Percentiles rank a stretch among this genome's conserved stretches.
Evolutionary conservation across 2,113 vertebrate species (phyloP).

Genomic region (Amia ocellicauda): DNA sequence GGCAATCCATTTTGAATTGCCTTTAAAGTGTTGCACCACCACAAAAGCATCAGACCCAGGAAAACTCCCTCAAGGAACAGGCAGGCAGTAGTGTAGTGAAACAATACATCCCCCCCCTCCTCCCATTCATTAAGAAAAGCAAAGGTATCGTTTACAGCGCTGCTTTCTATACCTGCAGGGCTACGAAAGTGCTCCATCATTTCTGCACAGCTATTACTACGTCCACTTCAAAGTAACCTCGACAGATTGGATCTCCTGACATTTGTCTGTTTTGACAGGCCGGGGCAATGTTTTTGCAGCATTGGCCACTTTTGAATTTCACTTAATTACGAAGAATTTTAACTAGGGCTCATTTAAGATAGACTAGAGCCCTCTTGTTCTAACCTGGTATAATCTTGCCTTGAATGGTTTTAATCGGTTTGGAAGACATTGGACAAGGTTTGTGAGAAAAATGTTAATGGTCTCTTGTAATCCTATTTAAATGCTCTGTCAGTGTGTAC

Average conservation of each 20-base stretch:
- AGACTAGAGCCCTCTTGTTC: no score
- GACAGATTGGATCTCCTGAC: background rate
- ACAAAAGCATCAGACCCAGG: no score
- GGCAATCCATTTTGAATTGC: no score
- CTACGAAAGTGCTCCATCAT: background rate
- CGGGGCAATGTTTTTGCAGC: background rate
- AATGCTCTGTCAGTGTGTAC: no score
- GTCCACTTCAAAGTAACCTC: slow-evolving; percentile 3
- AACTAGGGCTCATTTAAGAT: no score
- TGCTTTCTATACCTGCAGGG: background rate
- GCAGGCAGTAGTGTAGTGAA: background rate
- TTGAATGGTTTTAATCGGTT: no score
- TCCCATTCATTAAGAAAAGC: background rate
- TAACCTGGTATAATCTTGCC: no score
- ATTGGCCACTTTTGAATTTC: background rate
- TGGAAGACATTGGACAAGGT: no score
- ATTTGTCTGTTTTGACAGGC: slow-evolving; percentile 7
- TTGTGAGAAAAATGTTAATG: no score
- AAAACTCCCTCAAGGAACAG: no score
- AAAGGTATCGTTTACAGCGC: background rate
- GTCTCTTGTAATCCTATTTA: no score
- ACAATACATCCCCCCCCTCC: background rate
- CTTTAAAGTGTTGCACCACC: no score
- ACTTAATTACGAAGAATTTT: background rate
- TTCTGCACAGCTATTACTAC: background rate